Evolutionary conservation across 2,113 vertebrate genomes (phyloP).

Genomic region (Scalopus aquaticus): DNA sequence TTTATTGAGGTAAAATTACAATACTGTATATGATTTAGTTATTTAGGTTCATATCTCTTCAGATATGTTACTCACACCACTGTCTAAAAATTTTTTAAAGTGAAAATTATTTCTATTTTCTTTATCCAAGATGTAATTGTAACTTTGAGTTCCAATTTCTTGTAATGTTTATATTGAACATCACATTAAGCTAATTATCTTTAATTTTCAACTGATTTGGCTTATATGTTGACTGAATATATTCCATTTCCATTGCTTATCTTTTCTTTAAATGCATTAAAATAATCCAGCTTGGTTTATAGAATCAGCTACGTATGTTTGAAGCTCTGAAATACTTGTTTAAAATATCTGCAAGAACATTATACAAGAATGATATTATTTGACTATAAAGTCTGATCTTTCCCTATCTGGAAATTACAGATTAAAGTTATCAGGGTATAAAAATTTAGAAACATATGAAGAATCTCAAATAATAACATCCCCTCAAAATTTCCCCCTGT

Average conservation of each 20-base stretch:
- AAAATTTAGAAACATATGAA: constrained; percentile 5
- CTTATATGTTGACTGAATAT: not conserved
- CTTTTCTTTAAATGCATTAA: not conserved
- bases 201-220: not conserved
- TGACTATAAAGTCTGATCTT: not conserved
- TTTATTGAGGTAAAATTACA: no score
- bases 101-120: not conserved
- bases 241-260: not conserved
- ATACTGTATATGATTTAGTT: no score
- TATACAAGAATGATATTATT: not conserved
- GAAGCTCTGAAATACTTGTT: not conserved
- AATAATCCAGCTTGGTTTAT: not conserved
- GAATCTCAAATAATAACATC: not conserved
- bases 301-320: not conserved
- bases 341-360: not conserved
- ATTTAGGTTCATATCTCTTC: no score
- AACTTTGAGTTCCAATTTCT: not conserved
- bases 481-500: not conserved
- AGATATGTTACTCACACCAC: no score
- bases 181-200: not conserved
- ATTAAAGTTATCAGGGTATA: not conserved
- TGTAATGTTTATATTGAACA: not conserved
- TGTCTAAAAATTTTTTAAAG: not conserved
- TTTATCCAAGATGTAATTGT: not conserved
- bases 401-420: not conserved